phyloP scores from a whole-genome alignment of 64 coral and sea anemone species.

The Montipora cactus region DNA sequence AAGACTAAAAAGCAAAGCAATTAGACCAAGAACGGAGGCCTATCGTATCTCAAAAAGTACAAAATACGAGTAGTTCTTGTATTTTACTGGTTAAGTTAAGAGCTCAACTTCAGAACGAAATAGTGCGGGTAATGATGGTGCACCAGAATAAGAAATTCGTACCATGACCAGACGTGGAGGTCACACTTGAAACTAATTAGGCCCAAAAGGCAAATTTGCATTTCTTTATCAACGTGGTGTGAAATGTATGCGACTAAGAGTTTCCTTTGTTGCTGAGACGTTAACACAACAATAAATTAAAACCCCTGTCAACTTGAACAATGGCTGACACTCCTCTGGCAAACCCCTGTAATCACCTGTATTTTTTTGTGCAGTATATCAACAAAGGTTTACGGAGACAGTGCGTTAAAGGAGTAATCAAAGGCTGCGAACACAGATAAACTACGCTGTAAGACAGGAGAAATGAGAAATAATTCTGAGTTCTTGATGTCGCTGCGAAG shows the following conservation, averaged over 20 bases:
- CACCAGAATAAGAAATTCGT: too few relatives aligned
- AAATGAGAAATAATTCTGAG: not conserved
- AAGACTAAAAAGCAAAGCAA: constrained; percentile 29
- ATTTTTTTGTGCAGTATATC: not conserved
- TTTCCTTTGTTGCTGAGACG: constrained; percentile 13
- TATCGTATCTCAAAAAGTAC: not conserved
- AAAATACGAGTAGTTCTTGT: not conserved
- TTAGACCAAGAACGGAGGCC: not conserved
- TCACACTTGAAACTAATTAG: not conserved
- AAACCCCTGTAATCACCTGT: not conserved
- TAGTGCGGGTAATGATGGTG: too few relatives aligned
- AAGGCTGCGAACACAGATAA: not conserved
- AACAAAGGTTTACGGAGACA: not conserved
- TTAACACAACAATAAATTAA: constrained; percentile 6
- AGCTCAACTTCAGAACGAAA: too few relatives aligned
- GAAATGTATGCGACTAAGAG: constrained; percentile 28
- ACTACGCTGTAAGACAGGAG: not conserved
- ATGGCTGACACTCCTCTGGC: constrained; percentile 35
- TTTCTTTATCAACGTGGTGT: constrained; percentile 3
- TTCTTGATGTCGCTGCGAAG: constrained; percentile 17
- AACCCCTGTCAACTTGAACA: constrained; percentile 49
- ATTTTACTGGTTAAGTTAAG: not conserved
- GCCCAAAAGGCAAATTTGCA: constrained; percentile 21
- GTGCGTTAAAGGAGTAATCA: not conserved
- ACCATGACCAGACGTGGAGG: not conserved